Percentiles rank a stretch among this genome's conserved stretches.
Evolutionary conservation across 2,797 vertebrate species (phyloP).

Genomic region (Rallus crepitans): DNA sequence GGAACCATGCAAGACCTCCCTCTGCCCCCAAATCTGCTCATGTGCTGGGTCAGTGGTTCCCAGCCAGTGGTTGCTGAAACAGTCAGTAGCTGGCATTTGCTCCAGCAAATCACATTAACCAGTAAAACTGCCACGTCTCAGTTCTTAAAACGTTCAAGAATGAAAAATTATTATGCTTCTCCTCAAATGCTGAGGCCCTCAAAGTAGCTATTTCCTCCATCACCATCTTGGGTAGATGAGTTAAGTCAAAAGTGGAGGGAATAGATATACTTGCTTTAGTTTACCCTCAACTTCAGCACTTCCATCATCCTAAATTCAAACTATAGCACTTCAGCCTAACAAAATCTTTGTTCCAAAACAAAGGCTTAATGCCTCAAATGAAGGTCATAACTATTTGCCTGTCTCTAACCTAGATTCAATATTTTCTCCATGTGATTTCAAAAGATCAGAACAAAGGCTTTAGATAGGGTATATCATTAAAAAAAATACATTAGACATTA

Average conservation of each 20-base stretch:
- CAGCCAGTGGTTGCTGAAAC: fast-evolving
- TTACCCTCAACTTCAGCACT: not conserved
- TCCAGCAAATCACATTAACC: not conserved
- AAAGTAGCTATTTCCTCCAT: not conserved
- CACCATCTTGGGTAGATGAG: fast-evolving
- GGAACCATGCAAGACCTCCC: not conserved
- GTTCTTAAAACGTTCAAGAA: not conserved
- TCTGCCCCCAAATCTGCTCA: not conserved
- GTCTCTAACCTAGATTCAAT: constrained; percentile 26
- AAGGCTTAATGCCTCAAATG: constrained; percentile 54
- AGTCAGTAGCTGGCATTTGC: not conserved
- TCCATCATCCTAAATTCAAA: not conserved
- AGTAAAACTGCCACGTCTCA: not conserved
- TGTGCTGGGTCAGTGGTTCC: not conserved
- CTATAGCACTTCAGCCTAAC: not conserved
- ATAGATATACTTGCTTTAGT: not conserved
- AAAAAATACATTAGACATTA: not conserved
- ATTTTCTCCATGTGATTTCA: constrained; percentile 55
- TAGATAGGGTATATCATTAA: not conserved
- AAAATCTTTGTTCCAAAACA: constrained; percentile 40
- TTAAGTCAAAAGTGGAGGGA: not conserved
- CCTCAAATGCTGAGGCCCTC: not conserved
- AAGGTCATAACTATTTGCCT: constrained; percentile 68
- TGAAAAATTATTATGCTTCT: not conserved
- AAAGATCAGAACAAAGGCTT: constrained; percentile 62